Evolutionary conservation across 1,140 invertebrate species (phyloP).

Genomic region (Tigriopus japonicus): DNA sequence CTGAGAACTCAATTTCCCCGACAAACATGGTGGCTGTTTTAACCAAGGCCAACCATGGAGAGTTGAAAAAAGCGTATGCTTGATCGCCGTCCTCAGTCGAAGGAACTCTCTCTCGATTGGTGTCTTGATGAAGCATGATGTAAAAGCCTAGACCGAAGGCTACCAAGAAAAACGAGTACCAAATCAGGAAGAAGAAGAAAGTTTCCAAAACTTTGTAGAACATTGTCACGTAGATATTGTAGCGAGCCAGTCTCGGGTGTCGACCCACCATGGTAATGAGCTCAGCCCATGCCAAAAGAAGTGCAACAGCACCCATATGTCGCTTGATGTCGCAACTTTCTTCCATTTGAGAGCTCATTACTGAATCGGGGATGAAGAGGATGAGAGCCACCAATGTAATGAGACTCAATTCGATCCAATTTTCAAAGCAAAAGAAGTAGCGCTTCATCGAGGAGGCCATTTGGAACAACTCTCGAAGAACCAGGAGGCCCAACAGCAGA

Average conservation of each 20-base stretch:
- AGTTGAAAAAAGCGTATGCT: conserved; percentile 11
- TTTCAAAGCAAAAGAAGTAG: conserved; percentile 7
- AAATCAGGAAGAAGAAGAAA: conserved; percentile 20
- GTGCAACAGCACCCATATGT: conserved; percentile 37
- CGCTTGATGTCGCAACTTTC: conserved; percentile 5
- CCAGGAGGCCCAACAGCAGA: neutral
- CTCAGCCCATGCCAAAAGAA: conserved; percentile 50
- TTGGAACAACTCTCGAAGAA: conserved; percentile 1
- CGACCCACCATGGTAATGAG: conserved; percentile 54
- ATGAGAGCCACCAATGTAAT: conserved; percentile 1
- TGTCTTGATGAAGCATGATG: conserved; percentile 20
- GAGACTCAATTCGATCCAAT: conserved; percentile 2
- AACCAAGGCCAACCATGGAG: conserved; percentile 8
- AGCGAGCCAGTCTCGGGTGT: conserved; percentile 38
- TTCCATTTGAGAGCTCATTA: neutral
- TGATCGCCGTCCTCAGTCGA: conserved; percentile 20
- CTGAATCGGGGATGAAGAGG: neutral
- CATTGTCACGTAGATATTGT: conserved; percentile 25
- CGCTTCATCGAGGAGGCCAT: neutral
- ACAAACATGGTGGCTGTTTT: conserved; percentile 13
- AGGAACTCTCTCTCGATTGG: neutral
- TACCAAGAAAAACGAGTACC: conserved; percentile 20
- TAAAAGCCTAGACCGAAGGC: conserved; percentile 23
- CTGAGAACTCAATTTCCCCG: conserved; percentile 12
- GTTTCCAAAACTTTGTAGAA: conserved; percentile 20